Evolutionary conservation across 2,888 invertebrate species (phyloP), one percentile per base, ranked within the genome.

Genomic region (Pocota personata): DNA sequence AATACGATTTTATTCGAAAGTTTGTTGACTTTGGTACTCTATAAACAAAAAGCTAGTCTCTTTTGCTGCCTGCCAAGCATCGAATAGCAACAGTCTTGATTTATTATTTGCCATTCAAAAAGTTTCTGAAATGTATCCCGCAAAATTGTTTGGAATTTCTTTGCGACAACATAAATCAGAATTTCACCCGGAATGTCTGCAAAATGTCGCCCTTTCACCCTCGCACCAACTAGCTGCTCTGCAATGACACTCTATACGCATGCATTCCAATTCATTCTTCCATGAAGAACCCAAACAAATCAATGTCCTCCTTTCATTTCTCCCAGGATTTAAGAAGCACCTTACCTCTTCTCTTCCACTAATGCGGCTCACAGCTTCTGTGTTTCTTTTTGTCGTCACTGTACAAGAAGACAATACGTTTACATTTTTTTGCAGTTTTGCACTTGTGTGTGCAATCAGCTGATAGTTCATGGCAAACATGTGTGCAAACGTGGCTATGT

Each of bases 211-310:
- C 62, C 52, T 24, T 43, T 48, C 27, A 14, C 24, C 57, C 8
- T 40, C 27, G 27, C 57, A 27, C 27, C 37, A 46, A 48, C 32
- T 14, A 1, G 1, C 37, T 14, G 30, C 21, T 30, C 6, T 52
- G 16, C 7, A n/a, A n/a, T n/a, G n/a, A n/a, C 52, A 40, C 30
- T 73, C 21, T 21, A 62, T 55, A 62, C 78, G 69, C 69, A 78
- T 78, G 78, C 78, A 78, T 78, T 62, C 77, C 69, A 69, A n/a
- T 24, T 78, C 77, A 60, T 60, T 58, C 57, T 60, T 32, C 58
- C 69, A 62, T 46, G 69, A 52, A 84, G 52, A 80, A 84, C 84
- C 84, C 84, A 84, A 84, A 84, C 84, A 84, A 84, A 84, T 84
- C 84, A 84, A 75, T 80, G 80, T 76, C 69, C 80, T 76, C 80